A percentile compares a stretch with the other conserved stretches of the same genome.
phyloP scores from a whole-genome alignment of 2,888 invertebrate species.

The Bombylius major region DNA sequence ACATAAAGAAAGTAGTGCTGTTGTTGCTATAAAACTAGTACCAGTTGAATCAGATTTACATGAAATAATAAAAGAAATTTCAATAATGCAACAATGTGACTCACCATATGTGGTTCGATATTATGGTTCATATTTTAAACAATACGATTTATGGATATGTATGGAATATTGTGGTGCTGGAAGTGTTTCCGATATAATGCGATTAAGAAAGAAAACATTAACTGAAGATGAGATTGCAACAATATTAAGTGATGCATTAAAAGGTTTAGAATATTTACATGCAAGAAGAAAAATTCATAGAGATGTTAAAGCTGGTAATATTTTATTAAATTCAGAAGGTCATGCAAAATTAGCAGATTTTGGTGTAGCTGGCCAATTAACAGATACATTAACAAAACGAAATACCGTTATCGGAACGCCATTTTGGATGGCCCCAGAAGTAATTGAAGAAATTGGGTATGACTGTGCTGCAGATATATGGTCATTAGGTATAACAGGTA shows the following conservation, averaged over 20 bases:
- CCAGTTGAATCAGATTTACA: constrained; percentile 94
- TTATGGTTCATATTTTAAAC: constrained; percentile 96
- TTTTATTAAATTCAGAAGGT: constrained; percentile 85
- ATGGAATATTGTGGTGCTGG: constrained; percentile 99
- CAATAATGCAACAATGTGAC: constrained; percentile 98
- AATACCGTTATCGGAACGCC: constrained; percentile 85
- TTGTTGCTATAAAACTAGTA: constrained; percentile 89
- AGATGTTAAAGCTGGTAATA: constrained; percentile 94
- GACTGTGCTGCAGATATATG: constrained; percentile 96
- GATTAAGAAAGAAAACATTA: constrained; percentile 82
- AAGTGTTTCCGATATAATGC: constrained; percentile 94
- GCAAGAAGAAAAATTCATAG: constrained; percentile 73
- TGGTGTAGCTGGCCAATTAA: constrained; percentile 92
- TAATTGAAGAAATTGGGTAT: constrained; percentile 92
- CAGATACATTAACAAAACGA: constrained; percentile 88
- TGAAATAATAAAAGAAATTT: constrained; percentile 96
- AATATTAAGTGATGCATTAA: constrained; percentile 80
- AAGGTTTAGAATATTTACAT: constrained; percentile 89
- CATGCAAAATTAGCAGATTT: constrained; percentile 95
- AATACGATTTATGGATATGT: constrained; percentile 95
- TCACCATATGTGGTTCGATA: constrained; percentile 95
- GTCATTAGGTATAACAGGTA: constrained; percentile 91
- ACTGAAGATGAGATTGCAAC: constrained; percentile 90
- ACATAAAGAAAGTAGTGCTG: constrained; percentile 82
- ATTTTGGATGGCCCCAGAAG: constrained; percentile 96